These are phyloP conservation scores for Nasonia vitripennis DNA, from an alignment of 1,140 invertebrate genomes.

Conservation along the genomic window DNA sequence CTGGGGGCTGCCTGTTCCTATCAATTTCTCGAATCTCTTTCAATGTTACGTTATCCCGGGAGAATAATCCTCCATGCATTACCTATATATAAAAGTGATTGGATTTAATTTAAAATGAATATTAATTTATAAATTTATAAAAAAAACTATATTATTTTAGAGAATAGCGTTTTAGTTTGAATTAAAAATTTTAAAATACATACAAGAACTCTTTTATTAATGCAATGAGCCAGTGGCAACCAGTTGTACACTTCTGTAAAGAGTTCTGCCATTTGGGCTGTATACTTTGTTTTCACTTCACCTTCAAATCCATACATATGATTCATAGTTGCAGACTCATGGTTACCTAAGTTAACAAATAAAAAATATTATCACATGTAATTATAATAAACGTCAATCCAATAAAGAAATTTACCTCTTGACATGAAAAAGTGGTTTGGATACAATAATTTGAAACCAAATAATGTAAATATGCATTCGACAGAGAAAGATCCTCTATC, in stretches of 20 bases:
- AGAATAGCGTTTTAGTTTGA: not conserved
- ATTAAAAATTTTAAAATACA: slow-evolving; percentile 62
- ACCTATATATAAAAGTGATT: slow-evolving; percentile 73
- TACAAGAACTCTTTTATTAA: slow-evolving; percentile 93
- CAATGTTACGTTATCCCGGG: slow-evolving; percentile 91
- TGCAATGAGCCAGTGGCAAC: slow-evolving; percentile 96
- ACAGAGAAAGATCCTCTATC: slow-evolving; percentile 99
- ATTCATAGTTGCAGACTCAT: slow-evolving; percentile 99
- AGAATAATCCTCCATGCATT: slow-evolving; percentile 97
- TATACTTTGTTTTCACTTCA: slow-evolving; percentile 97
- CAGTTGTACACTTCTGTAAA: slow-evolving; percentile 99
- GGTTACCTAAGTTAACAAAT: slow-evolving; percentile 85
- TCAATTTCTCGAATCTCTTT: slow-evolving; percentile 93
- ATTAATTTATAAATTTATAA: no score
- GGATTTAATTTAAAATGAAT: not conserved
- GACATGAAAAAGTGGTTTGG: slow-evolving; percentile 99
- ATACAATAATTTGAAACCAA: slow-evolving; percentile 97
- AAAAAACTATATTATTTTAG: slow-evolving; percentile 14
- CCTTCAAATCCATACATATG: slow-evolving; percentile 99
- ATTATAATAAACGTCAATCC: slow-evolving; percentile 15
- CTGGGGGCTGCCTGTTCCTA: slow-evolving; percentile 96
- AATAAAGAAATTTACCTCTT: slow-evolving; percentile 82
- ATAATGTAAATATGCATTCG: slow-evolving; percentile 98
- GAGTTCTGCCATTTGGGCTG: slow-evolving; percentile 93
- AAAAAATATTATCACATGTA: slow-evolving; percentile 17